Evolutionary conservation across 2,113 vertebrate species (phyloP).

Genomic region (Sitta europaea): DNA sequence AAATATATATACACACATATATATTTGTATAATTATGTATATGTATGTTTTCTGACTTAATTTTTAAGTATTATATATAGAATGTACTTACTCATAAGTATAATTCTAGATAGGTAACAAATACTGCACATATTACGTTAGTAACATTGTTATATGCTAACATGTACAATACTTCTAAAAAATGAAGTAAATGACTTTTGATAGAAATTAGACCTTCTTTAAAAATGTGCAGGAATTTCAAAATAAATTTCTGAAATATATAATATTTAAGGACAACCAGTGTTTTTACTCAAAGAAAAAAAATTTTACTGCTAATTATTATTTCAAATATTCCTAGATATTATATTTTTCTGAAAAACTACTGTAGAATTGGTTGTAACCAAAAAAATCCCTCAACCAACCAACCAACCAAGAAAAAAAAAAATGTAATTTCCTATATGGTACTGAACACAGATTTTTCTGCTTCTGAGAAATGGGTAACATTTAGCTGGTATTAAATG

Average conservation of each 20-base stretch:
- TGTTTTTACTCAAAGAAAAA: background rate
- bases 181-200: background rate
- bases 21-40: too few species aligned
- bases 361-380: fast-evolving
- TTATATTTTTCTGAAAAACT: background rate
- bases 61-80: background rate
- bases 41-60: background rate
- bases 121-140: background rate
- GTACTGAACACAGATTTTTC: background rate
- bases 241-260: background rate
- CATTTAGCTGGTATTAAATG: background rate
- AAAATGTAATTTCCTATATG: background rate
- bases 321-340: background rate
- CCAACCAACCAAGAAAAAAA: background rate
- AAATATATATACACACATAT: fast-evolving
- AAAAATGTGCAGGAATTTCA: background rate
- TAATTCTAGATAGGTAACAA: background rate
- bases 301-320: background rate
- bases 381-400: background rate
- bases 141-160: background rate
- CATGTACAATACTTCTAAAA: background rate
- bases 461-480: background rate
- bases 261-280: background rate
- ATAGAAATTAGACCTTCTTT: background rate
- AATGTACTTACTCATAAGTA: background rate